Conservation (phyloP, 2,888 invertebrate species). For the Trichopoda pennipes region DNA sequence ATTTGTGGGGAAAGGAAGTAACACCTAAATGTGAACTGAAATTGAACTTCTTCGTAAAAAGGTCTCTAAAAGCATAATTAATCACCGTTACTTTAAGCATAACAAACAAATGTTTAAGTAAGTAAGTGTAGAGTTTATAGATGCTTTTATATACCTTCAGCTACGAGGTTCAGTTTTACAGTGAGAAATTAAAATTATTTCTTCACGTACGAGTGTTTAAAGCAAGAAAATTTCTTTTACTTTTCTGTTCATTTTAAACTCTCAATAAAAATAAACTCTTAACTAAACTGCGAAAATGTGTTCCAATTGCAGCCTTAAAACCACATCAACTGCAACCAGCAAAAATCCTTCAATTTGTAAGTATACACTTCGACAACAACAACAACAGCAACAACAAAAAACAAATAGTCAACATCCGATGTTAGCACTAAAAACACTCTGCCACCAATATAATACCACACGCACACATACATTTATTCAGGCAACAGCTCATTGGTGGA, state of each 20-base stretch:
- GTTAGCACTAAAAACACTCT: neutral
- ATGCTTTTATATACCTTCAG: neutral
- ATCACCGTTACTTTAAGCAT: slow-evolving; percentile 32
- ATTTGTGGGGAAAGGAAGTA: slow-evolving; percentile 7
- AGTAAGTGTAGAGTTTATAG: neutral
- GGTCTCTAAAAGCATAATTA: slow-evolving; percentile 54
- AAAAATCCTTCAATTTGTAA: slow-evolving; percentile 34
- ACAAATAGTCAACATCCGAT: neutral
- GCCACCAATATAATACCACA: slow-evolving; percentile 16
- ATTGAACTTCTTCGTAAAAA: slow-evolving; percentile 8
- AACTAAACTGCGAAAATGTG: neutral
- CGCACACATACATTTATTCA: too few species aligned
- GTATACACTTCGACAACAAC: neutral
- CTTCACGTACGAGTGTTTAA: too few species aligned
- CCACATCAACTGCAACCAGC: slow-evolving; percentile 2
- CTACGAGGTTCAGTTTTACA: neutral
- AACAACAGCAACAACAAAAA: too few species aligned
- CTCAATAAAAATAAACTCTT: too few species aligned
- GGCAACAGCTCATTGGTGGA: neutral
- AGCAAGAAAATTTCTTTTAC: too few species aligned
- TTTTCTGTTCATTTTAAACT: too few species aligned
- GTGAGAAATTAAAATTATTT: neutral
- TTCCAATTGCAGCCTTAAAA: neutral
- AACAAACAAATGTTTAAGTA: neutral
- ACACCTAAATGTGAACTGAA: slow-evolving; percentile 20